Conservation (phyloP, 2,113 vertebrate species). For the Trinectes maculatus region DNA sequence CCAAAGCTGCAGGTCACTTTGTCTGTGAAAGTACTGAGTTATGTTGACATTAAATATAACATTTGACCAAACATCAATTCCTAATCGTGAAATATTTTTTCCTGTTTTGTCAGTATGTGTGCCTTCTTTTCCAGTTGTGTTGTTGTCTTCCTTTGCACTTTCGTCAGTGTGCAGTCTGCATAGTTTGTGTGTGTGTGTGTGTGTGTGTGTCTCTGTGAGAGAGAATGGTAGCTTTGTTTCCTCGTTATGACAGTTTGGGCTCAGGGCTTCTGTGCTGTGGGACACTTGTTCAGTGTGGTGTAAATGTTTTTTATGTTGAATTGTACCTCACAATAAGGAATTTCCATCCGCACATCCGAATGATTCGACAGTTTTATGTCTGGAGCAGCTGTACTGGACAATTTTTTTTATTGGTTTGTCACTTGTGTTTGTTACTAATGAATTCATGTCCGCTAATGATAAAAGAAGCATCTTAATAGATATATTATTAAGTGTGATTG, state of each 20-base stretch:
- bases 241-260: slow-evolving; percentile 44
- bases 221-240: too few relatives aligned
- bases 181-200: slow-evolving; percentile 3
- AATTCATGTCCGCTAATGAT: not conserved
- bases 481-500: slow-evolving; percentile 13
- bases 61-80: not conserved
- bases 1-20: slow-evolving; percentile 22
- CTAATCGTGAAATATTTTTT: not conserved
- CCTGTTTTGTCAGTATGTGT: not conserved
- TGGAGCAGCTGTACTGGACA: too few relatives aligned
- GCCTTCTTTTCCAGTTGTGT: not conserved
- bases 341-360: too few relatives aligned
- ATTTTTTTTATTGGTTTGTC: too few relatives aligned
- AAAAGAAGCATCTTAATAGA: slow-evolving; percentile 9
- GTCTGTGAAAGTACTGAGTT: not conserved
- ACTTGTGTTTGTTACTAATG: too few relatives aligned
- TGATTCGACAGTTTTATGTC: too few relatives aligned
- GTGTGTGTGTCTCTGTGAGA: not conserved
- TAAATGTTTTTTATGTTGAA: too few relatives aligned
- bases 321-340: not conserved
- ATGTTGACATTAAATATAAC: too few relatives aligned
- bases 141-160: not conserved
- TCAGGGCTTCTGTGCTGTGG: not conserved
- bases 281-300: not conserved
- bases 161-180: not conserved